phyloP scores from a whole-genome alignment of 2,888 invertebrate species.

The Drosophila putrida region DNA sequence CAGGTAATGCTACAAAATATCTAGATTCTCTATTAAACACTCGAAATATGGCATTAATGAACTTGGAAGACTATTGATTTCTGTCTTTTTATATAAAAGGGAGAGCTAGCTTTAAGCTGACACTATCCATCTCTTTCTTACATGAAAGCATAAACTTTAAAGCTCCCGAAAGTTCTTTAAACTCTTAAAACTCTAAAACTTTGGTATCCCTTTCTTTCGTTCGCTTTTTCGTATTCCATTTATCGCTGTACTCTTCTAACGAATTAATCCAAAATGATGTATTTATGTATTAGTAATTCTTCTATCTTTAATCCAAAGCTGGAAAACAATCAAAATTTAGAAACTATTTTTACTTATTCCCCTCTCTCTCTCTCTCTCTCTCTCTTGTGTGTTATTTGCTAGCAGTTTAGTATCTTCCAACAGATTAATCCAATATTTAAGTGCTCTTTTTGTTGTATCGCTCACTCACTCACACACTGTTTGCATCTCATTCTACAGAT shows the following conservation, averaged over 20 bases:
- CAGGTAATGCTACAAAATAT: slow-evolving; percentile 87
- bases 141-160: neutral
- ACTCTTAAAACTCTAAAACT: no score
- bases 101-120: neutral
- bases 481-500: slow-evolving; percentile 85
- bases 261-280: no score
- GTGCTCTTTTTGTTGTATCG: neutral
- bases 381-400: neutral
- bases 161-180: neutral
- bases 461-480: neutral
- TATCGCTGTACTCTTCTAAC: no score
- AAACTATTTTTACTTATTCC: no score
- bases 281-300: no score
- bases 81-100: no score
- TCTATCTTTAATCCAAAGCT: no score
- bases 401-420: neutral
- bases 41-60: neutral
- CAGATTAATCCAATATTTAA: neutral
- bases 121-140: neutral
- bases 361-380: neutral
- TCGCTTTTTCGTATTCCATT: neutral
- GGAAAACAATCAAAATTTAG: no score
- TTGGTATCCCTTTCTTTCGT: no score
- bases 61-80: neutral
- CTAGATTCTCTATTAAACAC: neutral